Evolutionary conservation across 2,113 vertebrate genomes (phyloP), one percentile per base, ranked within the genome.

Genomic region (Silurus glanis): DNA sequence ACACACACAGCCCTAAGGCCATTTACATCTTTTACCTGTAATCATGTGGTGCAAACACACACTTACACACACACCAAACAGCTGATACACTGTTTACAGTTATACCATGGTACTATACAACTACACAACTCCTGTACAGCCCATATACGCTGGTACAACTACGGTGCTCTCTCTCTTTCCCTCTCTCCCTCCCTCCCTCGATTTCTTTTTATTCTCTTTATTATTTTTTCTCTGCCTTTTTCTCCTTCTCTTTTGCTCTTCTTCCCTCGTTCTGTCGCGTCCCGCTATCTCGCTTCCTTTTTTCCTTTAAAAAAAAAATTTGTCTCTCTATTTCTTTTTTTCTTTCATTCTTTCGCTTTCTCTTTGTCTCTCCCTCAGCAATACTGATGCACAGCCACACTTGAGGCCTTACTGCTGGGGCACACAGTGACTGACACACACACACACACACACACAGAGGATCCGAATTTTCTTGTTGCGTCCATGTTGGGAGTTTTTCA

Each of bases 381-480:
- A 90, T 84, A 87, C 86, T 55, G 80, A 87, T 82, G 56, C 75
- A 95, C 93, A 95, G 95, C 94, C 93, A 94, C 93, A 93, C 93
- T 93, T 94, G 93, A 93, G 95, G 96, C 96, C 96, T 96, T 95
- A 93, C 88, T 78, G 80, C 83, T 89, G 80, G 79, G 81, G 86
- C 80, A 87, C 85, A 81, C 82, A 82, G 89, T 71, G 85, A 90
- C 61, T 87, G 55, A 85, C 58, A 84, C 3, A 79, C n/a, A 80
- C 53, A 89, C 79, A 89, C 76, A 84, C 28, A 72, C 75, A 84
- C 71, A 67, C 62, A 90, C 45, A 84, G 62, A 53, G 45, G 47
- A 51, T 58, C 23, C 49, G 45, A 61, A 62, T 62, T 80, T 1
- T 37, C 67, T 45, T 75, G 71, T 74, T 74, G 47, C 19, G 4